These are phyloP conservation scores for Colletes collaris DNA, from an alignment of 2,888 invertebrate genomes.

Conservation along the genomic window DNA sequence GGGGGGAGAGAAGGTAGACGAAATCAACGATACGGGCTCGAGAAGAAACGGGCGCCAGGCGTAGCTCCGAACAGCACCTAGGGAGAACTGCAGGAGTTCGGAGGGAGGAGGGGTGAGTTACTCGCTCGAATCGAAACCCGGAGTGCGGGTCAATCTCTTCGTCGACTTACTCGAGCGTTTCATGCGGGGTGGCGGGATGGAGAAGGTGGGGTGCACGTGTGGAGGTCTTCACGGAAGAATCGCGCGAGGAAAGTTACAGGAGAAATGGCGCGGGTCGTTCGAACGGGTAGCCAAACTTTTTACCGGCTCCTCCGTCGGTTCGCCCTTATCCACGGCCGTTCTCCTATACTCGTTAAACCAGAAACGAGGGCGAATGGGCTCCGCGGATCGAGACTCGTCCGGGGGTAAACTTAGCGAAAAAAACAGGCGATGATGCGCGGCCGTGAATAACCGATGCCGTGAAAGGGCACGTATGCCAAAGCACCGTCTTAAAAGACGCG, in stretches of 20 bases:
- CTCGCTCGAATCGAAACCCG: slow-evolving; percentile 34
- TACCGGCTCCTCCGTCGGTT: slow-evolving; percentile 7
- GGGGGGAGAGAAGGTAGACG: slow-evolving; percentile 3
- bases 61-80: slow-evolving; percentile 5
- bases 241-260: slow-evolving; percentile 36
- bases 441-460: slow-evolving; percentile 50
- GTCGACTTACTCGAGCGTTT: slow-evolving; percentile 10
- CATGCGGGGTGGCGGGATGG: neutral
- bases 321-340: slow-evolving; percentile 18
- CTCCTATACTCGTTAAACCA: slow-evolving; percentile 37
- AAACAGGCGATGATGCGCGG: slow-evolving; percentile 48
- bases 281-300: slow-evolving; percentile 19
- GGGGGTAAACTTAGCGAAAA: slow-evolving; percentile 13
- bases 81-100: slow-evolving; percentile 5
- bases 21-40: slow-evolving; percentile 6
- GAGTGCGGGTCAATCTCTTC: slow-evolving; percentile 44
- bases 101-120: neutral
- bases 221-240: slow-evolving; percentile 38
- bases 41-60: neutral
- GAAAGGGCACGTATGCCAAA: slow-evolving; percentile 63
- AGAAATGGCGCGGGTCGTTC: slow-evolving; percentile 32
- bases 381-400: neutral
- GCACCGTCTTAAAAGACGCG: slow-evolving; percentile 61
- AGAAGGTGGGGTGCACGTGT: neutral
- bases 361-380: slow-evolving; percentile 4